These are phyloP conservation scores for Rhabdomys pumilio DNA, from an alignment of 2,797 vertebrate species.

Conservation along the genomic window DNA sequence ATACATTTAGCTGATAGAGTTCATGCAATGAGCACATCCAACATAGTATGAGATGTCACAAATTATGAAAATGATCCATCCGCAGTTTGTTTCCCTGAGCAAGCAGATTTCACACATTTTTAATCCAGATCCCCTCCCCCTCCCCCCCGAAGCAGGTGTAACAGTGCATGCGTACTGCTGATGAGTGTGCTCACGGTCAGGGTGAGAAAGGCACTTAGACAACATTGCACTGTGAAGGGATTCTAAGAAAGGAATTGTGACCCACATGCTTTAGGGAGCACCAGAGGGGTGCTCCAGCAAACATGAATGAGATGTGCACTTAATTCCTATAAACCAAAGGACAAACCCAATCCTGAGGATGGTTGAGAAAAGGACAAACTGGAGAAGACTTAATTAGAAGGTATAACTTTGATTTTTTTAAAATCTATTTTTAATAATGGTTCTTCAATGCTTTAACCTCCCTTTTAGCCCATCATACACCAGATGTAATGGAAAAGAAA, in stretches of 20 bases:
- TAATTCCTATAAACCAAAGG: slow-evolving; percentile 23
- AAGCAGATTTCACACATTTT: slow-evolving; percentile 41
- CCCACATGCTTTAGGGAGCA: neutral
- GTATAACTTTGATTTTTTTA: neutral
- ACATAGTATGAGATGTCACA: slow-evolving; percentile 18
- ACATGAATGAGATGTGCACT: neutral
- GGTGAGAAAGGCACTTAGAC: neutral
- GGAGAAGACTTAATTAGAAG: neutral
- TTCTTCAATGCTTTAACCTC: neutral
- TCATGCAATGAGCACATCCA: neutral
- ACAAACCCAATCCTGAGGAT: slow-evolving; percentile 22
- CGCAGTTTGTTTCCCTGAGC: slow-evolving; percentile 55
- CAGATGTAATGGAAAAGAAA: neutral
- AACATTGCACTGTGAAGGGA: rapidly evolving
- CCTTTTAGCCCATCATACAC: neutral
- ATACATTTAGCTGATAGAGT: slow-evolving; percentile 36
- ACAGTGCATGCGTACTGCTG: neutral
- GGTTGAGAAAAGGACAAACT: neutral
- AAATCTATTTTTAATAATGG: neutral
- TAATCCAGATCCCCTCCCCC: neutral
- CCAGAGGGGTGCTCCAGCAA: neutral
- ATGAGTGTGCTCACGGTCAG: neutral
- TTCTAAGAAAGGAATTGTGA: neutral
- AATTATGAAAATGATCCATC: neutral
- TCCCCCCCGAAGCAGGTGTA: neutral